phyloP scores from a whole-genome alignment of 2,113 vertebrate species.

The Crotalus helleri region DNA sequence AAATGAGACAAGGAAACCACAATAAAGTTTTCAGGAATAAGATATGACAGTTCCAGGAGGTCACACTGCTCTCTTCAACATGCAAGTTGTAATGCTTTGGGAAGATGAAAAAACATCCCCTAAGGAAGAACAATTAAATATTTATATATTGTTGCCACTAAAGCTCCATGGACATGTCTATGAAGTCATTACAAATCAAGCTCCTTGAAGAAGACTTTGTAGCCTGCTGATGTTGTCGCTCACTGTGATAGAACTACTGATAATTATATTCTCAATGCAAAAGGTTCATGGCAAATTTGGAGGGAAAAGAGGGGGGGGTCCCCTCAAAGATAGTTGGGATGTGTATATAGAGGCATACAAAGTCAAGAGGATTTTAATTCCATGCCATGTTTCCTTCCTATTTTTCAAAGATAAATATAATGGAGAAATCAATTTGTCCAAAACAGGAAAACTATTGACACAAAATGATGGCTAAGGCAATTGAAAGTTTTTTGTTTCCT shows the following conservation, averaged over 20 bases:
- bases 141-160: background rate
- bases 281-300: background rate
- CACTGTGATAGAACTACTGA: background rate
- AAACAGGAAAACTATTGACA: constrained; percentile 2
- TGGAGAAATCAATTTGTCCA: constrained; percentile 45
- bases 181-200: background rate
- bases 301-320: background rate
- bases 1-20: background rate
- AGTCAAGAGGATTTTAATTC: background rate
- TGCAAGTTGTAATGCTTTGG: background rate
- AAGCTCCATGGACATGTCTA: background rate
- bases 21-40: background rate
- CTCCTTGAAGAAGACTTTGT: background rate
- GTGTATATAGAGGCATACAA: constrained; percentile 5
- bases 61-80: background rate
- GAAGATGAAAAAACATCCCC: background rate
- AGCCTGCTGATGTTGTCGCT: background rate
- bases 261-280: background rate
- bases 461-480: constrained; percentile 20
- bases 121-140: background rate
- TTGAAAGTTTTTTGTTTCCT: constrained; percentile 10
- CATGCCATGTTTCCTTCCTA: constrained; percentile 33
- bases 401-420: constrained; percentile 12
- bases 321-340: background rate
- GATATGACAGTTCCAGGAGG: background rate